phyloP scores from a whole-genome alignment of 2,113 vertebrate genomes.

The Euleptes europaea region DNA sequence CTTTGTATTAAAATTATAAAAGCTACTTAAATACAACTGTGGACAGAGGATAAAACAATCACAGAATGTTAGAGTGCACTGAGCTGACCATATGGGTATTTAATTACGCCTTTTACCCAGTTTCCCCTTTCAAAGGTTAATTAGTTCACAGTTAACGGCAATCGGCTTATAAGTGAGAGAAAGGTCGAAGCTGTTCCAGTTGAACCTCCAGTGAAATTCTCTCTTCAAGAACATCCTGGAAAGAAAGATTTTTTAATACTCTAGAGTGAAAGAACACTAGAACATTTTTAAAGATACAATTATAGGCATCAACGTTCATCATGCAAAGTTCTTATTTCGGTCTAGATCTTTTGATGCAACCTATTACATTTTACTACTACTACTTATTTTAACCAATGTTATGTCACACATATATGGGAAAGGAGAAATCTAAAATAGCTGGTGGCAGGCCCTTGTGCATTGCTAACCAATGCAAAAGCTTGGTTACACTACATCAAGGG shows the following conservation, averaged over 20 bases:
- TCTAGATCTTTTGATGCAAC: neutral
- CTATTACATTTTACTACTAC: neutral
- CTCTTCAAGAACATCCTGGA: constrained; percentile 96
- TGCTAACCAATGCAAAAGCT: neutral
- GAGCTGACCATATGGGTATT: constrained; percentile 78
- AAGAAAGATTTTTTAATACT: constrained; percentile 58
- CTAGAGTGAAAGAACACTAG: neutral
- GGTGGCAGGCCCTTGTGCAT: neutral
- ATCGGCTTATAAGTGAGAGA: constrained; percentile 94
- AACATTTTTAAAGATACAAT: neutral
- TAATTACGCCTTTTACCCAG: constrained; percentile 77
- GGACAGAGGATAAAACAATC: constrained; percentile 78
- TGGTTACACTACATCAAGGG: neutral
- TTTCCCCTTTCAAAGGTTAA: constrained; percentile 72
- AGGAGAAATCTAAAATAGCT: neutral
- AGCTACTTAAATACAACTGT: constrained; percentile 79
- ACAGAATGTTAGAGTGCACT: constrained; percentile 77
- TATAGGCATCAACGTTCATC: neutral
- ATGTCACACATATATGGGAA: neutral
- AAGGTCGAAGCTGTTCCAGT: constrained; percentile 98
- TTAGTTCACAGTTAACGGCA: constrained; percentile 82
- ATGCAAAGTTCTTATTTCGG: neutral
- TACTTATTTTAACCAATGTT: neutral
- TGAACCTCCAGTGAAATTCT: constrained; percentile 99
- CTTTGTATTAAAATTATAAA: constrained; percentile 80